These are phyloP conservation scores for Phylloscopus whistleri DNA, from an alignment of 2,113 vertebrate species.

Conservation along the genomic window DNA sequence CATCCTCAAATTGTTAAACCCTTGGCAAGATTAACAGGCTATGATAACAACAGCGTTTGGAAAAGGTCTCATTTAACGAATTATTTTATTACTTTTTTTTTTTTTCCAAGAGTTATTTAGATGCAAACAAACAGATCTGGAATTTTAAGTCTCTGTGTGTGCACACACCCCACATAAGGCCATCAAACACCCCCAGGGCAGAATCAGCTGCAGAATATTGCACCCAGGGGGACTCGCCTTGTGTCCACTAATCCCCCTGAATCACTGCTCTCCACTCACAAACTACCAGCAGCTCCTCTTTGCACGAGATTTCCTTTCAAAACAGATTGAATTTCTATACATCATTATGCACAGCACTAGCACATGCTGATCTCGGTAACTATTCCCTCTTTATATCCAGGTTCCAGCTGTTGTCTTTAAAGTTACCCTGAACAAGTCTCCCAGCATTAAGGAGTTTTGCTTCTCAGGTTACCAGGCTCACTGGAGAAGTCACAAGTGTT, in stretches of 20 bases:
- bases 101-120: neutral
- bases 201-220: neutral
- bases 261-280: neutral
- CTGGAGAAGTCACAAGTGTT: conserved; percentile 31
- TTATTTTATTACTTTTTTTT: neutral
- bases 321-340: conserved; percentile 2
- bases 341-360: neutral
- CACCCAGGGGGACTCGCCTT: neutral
- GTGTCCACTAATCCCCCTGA: neutral
- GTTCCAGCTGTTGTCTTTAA: conserved; percentile 41
- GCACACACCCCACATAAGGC: neutral
- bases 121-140: neutral
- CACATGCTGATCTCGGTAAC: neutral
- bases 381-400: neutral
- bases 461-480: conserved; percentile 36
- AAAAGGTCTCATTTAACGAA: neutral
- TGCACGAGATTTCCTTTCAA: neutral
- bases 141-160: neutral
- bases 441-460: neutral
- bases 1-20: conserved; percentile 60
- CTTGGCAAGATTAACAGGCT: neutral
- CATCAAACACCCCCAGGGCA: neutral
- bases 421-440: neutral
- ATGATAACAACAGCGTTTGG: neutral
- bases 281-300: conserved; percentile 2